phyloP scores from a whole-genome alignment of 37 sponge, comb jelly and placozoan genomes.

The Hormiphora californensis region DNA sequence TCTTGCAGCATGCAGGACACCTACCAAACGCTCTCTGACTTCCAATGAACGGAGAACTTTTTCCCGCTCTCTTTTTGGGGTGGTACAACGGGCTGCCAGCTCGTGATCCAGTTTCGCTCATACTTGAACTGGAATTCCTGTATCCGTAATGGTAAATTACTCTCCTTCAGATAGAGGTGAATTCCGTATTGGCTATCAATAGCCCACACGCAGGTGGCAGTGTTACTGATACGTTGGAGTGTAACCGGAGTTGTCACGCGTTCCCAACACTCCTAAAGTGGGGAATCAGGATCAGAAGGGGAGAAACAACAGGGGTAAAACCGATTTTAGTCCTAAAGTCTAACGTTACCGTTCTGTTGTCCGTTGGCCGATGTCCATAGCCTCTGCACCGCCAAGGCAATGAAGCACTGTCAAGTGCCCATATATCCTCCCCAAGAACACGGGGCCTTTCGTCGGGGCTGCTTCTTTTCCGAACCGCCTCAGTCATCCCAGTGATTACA shows the following conservation, averaged over 20 bases:
- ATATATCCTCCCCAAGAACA: constrained; percentile 23
- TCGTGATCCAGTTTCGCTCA: background rate
- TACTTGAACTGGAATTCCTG: background rate
- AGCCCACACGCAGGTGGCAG: constrained; percentile 19
- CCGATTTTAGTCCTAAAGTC: too few species aligned
- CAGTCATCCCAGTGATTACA: background rate
- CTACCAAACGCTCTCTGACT: constrained; percentile 2
- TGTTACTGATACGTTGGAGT: background rate
- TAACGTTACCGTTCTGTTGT: background rate
- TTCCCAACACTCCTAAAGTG: background rate
- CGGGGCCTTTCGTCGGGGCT: background rate
- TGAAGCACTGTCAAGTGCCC: constrained; percentile 40
- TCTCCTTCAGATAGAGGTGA: background rate
- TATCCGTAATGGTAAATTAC: background rate
- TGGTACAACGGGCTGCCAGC: background rate
- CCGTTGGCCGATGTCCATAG: background rate
- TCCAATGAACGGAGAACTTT: background rate
- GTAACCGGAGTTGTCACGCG: background rate
- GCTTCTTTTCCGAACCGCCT: background rate
- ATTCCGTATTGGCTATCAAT: background rate
- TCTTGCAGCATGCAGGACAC: too few species aligned
- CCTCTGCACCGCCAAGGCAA: constrained; percentile 24
- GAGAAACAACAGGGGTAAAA: too few species aligned
- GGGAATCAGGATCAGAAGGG: too few species aligned
- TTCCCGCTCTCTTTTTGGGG: background rate